Conservation (phyloP, 2,888 invertebrate genomes). For the Ferrisia virgata region DNA sequence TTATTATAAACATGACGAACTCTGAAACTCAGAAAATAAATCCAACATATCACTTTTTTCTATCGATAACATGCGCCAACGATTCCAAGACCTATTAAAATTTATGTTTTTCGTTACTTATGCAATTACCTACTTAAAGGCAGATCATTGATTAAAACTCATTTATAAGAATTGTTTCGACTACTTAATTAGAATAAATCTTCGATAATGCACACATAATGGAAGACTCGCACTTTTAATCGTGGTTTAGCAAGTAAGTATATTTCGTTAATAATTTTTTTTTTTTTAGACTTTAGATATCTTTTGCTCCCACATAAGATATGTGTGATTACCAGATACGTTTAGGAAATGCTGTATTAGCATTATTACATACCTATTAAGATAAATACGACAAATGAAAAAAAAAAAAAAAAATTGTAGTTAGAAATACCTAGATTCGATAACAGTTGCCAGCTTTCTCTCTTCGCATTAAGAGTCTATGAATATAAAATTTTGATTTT, state of each 20-base stretch:
- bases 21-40: background rate
- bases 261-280: background rate
- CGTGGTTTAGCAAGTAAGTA: background rate
- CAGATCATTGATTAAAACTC: background rate
- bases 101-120: background rate
- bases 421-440: background rate
- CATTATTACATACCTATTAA: background rate
- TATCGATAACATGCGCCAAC: background rate
- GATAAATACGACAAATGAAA: background rate
- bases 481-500: background rate
- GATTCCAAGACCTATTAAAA: background rate
- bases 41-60: background rate
- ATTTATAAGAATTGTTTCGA: background rate
- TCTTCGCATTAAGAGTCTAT: background rate
- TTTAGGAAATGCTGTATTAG: background rate
- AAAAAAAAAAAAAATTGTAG: background rate
- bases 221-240: background rate
- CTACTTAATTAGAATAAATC: background rate
- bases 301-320: background rate
- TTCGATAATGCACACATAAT: background rate
- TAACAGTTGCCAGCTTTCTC: background rate
- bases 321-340: conserved; percentile 2
- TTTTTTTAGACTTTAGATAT: background rate
- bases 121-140: background rate
- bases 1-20: background rate